Percentiles rank a stretch among this genome's conserved stretches.
Conservation (phyloP, 1,140 invertebrate species). For the Geopemphigus sp. region DNA sequence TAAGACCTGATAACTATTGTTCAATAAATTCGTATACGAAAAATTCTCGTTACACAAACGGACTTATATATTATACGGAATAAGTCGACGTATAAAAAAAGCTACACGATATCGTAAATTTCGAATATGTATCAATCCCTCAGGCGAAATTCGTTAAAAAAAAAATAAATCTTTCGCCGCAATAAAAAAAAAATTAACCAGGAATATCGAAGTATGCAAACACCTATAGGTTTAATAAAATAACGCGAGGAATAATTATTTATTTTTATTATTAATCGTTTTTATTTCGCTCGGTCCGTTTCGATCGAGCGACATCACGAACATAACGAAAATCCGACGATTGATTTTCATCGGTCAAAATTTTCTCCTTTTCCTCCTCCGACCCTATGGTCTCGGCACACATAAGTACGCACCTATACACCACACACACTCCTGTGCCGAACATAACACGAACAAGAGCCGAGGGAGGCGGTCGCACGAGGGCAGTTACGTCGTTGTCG, state of each 20-base stretch:
- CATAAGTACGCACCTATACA: neutral
- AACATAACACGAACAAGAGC: neutral
- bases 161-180: too few relatives aligned
- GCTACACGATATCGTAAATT: too few relatives aligned
- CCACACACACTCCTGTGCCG: neutral
- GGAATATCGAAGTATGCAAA: too few relatives aligned
- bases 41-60: too few relatives aligned
- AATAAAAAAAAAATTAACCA: too few relatives aligned
- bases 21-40: too few relatives aligned
- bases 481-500: neutral
- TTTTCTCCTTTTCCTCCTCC: neutral
- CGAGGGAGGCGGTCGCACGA: neutral
- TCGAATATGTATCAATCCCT: too few relatives aligned
- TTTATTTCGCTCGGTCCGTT: neutral
- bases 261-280: neutral
- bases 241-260: neutral
- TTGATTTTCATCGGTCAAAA: slow-evolving; percentile 32
- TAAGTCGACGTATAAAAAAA: too few relatives aligned
- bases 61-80: too few relatives aligned
- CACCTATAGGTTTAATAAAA: neutral
- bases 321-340: slow-evolving; percentile 35
- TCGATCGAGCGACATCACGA: neutral
- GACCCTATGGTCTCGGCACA: neutral
- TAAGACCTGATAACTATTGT: too few relatives aligned
- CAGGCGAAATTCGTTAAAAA: too few relatives aligned